Evolutionary conservation across 2,888 invertebrate genomes (phyloP), one percentile per base, ranked within the genome.

Genomic region (Graphium colonna): DNA sequence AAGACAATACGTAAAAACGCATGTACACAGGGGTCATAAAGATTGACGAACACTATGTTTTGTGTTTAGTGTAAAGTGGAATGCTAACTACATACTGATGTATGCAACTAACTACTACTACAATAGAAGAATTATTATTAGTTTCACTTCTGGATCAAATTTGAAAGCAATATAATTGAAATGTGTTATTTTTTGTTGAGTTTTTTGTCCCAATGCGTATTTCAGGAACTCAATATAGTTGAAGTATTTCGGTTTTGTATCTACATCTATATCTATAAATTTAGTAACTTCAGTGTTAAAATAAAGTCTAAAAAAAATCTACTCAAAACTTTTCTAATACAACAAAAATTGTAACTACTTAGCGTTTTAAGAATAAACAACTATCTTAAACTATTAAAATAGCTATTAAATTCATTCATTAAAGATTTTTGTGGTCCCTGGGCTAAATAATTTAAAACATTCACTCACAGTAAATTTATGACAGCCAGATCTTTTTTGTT

Each of bases 331-430:
- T 1, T 13, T 12, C 40, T 31, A 15, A 16, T 18, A 36, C 2
- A 10, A 26, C n/a, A n/a, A n/a, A n/a, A n/a, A n/a, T n/a, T n/a
- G n/a, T n/a, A 16, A 15, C n/a, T 9, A 7, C 17, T 10, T 12
- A 12, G 3, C 26, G 36, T n/a, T 39, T 26, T 38, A 9, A 28
- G 44, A 51, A 39, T 46, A 50, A 52, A 51, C 50, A 55, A 55
- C 45, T 51, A 55, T 58, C 12, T 43, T 26, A 41, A 46, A 17
- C 15, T 51, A 5, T 31, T 9, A 26, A 3, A 26, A 26, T n/a
- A n/a, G n/a, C n/a, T n/a, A n/a, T n/a, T n/a, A n/a, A n/a, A n/a
- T n/a, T n/a, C n/a, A n/a, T n/a, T n/a, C n/a, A n/a, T n/a, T n/a
- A n/a, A n/a, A n/a, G n/a, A n/a, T n/a, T n/a, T n/a, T n/a, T n/a